Conservation (phyloP, 2,797 vertebrate genomes). For the Argentina silus region DNA sequence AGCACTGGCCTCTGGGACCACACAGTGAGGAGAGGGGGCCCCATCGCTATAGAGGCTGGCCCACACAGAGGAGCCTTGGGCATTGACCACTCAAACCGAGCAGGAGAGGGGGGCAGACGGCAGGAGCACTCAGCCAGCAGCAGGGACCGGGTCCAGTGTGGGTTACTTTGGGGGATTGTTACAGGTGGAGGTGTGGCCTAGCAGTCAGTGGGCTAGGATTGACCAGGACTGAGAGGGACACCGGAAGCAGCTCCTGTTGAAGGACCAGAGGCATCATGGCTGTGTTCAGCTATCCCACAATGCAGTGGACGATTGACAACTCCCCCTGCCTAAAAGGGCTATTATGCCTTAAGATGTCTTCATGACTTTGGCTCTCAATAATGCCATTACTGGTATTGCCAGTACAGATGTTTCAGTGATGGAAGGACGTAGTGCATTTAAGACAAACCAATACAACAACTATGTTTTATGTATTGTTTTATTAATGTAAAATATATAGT, state of each 20-base stretch:
- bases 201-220: slow-evolving; percentile 23
- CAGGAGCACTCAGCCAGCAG: slow-evolving; percentile 44
- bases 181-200: slow-evolving; percentile 34
- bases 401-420: neutral
- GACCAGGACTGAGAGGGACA: slow-evolving; percentile 40
- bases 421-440: slow-evolving; percentile 48
- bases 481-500: slow-evolving; percentile 41
- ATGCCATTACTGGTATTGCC: slow-evolving; percentile 47
- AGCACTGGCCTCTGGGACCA: slow-evolving; percentile 66
- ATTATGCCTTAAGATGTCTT: slow-evolving; percentile 67
- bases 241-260: slow-evolving; percentile 42
- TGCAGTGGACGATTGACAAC: slow-evolving; percentile 63
- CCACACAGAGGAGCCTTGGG: slow-evolving; percentile 37
- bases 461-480: slow-evolving; percentile 50
- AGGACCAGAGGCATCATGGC: slow-evolving; percentile 47
- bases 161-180: slow-evolving; percentile 39
- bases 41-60: slow-evolving; percentile 30
- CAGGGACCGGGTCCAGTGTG: slow-evolving; percentile 39
- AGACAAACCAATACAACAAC: slow-evolving; percentile 45
- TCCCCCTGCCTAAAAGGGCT: slow-evolving; percentile 22
- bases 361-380: slow-evolving; percentile 55
- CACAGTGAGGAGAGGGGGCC: slow-evolving; percentile 51
- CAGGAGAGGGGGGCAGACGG: slow-evolving; percentile 30
- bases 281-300: slow-evolving; percentile 59
- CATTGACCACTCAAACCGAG: slow-evolving; percentile 41